These are phyloP conservation scores for Semicossyphus pulcher DNA, from an alignment of 2,113 vertebrate genomes.

Conservation along the genomic window DNA sequence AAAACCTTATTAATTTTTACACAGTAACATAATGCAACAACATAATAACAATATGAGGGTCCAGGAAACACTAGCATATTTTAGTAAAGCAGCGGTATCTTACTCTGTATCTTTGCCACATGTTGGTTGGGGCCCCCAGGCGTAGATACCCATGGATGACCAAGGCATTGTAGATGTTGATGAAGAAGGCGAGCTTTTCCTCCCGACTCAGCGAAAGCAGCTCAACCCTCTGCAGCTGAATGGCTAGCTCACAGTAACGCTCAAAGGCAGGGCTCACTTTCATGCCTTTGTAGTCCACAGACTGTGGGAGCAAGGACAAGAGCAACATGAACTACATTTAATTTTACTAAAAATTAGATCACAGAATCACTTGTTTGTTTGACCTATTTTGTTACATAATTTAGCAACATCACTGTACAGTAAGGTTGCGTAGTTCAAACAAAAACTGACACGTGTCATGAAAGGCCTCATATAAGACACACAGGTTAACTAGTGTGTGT, in stretches of 20 bases:
- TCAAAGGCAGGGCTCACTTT: constrained; percentile 74
- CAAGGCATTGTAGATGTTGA: constrained; percentile 86
- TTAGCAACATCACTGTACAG: neutral
- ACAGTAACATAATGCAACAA: neutral
- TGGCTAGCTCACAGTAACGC: constrained; percentile 80
- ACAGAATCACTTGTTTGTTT: neutral
- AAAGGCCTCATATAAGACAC: no score
- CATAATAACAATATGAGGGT: neutral
- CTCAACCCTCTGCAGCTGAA: constrained; percentile 84
- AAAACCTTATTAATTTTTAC: no score
- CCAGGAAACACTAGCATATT: neutral
- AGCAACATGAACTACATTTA: neutral
- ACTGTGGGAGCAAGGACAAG: constrained; percentile 52
- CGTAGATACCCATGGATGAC: constrained; percentile 85
- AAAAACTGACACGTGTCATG: no score
- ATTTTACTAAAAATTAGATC: neutral
- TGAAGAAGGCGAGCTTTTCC: constrained; percentile 87
- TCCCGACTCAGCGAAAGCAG: constrained; percentile 80
- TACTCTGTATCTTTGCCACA: constrained; percentile 87
- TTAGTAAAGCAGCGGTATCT: constrained; percentile 23
- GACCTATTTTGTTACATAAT: neutral
- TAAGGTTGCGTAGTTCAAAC: no score
- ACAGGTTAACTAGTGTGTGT: neutral
- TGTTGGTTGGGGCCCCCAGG: constrained; percentile 82
- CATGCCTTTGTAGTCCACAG: constrained; percentile 85